Base-by-base conservation (phyloP, 2,888 invertebrate genomes). In the Lobophora halterata region DNA sequence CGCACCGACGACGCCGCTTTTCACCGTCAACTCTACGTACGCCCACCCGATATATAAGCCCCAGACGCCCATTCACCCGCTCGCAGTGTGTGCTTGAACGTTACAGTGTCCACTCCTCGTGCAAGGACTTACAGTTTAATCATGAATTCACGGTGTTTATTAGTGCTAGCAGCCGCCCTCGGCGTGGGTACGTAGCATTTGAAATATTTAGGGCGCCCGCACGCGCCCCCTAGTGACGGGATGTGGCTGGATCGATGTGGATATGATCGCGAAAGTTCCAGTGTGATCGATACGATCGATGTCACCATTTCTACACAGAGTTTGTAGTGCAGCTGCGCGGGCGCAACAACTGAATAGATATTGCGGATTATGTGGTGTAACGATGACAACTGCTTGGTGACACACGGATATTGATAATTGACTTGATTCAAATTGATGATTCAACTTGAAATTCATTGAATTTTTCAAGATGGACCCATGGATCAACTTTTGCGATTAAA, bases 181-280 rank as follows among this genome's bases (percentile, higher is more conserved):
- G 90, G 91, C 90, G 89, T 90, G 88, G 91, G 91, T 91, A 91
- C 88, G 91, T 91, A 91, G 65, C 64, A 75, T 77, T 79, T 78
- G 53, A 79, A 76, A 66, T 80, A 81, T 82, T 79, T 79, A 77
- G 71, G 78, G 79, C 65, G 79, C 71, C 73, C 69, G 71, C 48
- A 42, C 29, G 49, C 55, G 51, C 58, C 55, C 59, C n/a, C n/a
- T n/a, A 61, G 67, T 69, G 70, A 60, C 45, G 38, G 34, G 29
- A 61, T 49, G 52, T 55, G 49, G 50, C 55, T 59, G 53, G 52
- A 62, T 61, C 50, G 51, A 63, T 61, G 51, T 53, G 61, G 46
- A 57, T 60, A 58, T 44, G 55, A 59, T 64, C 62, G 64, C 62
- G 69, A 78, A 71, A 73, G 65, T 55, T 58, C 57, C 51, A 68